Evolutionary conservation across 2,113 vertebrate genomes (phyloP), one percentile per base, ranked within the genome.

Genomic region (Illadopsis cleaveri): DNA sequence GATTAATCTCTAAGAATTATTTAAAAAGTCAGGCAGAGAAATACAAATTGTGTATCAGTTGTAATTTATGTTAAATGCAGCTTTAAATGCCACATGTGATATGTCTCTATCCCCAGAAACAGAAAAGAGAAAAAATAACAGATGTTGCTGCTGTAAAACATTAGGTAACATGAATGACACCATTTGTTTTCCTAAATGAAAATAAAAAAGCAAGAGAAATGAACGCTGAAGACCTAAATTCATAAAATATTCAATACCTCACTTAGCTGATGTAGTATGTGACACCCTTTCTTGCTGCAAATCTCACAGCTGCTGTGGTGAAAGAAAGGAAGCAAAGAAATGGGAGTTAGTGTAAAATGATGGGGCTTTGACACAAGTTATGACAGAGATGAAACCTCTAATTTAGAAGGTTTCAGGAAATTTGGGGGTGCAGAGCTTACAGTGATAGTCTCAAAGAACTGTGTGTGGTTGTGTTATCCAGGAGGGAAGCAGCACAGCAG

Each of bases 211-310:
- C 22, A 31, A 70, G 30, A 88, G 31, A 83, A 94, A 86, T 28
- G 19, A 93, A 82, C 64, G 51, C 27, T 44, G 35, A 86, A 40
- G 51, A 93, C 38, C 56, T 70, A 77, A 77, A 93, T 44, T 62
- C 79, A 95, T 96, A 93, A 92, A 94, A 95, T 90, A 94, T 90
- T 93, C 45, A 94, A 64, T 45, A 81, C 48, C n/a, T 93, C 56
- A 31, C 35, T 70, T 78, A 62, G 56, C 44, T 86, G 76, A 78
- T 75, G 50, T n/a, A 66, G 35, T 50, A 35, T 53, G 21, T 82
- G 60, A 87, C 81, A 84, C 17, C 45, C 57, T 78, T 85, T 60
- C 85, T 83, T 1, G 2, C 71, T 90, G 72, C 69, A 70, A 64
- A 64, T 80, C 44, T 92, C 90, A 62, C 76, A 89, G 58, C 33